Base-by-base conservation (phyloP, 2,113 vertebrate genomes). In the Smithornis capensis region DNA sequence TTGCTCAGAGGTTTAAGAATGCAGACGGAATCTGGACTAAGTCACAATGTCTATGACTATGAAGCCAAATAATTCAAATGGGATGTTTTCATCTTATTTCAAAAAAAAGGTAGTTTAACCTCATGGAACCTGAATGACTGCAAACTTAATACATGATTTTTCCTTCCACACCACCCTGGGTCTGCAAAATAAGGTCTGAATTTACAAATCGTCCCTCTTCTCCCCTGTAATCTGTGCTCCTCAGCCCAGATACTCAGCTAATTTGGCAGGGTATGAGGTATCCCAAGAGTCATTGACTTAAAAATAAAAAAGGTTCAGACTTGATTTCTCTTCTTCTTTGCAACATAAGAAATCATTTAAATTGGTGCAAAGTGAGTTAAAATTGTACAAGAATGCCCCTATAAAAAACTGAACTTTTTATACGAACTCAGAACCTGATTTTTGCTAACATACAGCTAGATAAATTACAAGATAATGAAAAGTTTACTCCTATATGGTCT, bases 11-110 rank as follows among this genome's bases (percentile, higher is more conserved):
- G 83, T 64, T 94, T 47, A 95, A 97, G 95, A 97, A 97, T 92
- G 95, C 89, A 95, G 94, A 92, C 75, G 2, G 83, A 94, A 95
- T 97, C 94, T 97, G 96, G 91, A 95, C 83, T 91, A 95, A 97
- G 87, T 92, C 94, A 91, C 62, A 35, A 55, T 52, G 64, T 85
- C 83, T 92, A 23, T 33, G 80, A 74, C 64, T 93, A 19, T 40
- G 38, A 78, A 96, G 60, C 88, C 53, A 96, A 94, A 95, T 76
- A 60, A 91, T 70, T 85, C 67, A 83, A 83, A 62, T 0, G 4
- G 44, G 23, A 13, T 56, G 29, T 47, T 92, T 83, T 87, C 1
- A 4, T 42, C 82, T 94, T 82, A 40, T 86, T 96, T 92, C n/a
- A 62, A 76, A 45, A 62, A 91, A 86, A 88, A 85, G 63, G 75